Conservation (phyloP, 2,113 vertebrate species). For the Prolemur simus region DNA sequence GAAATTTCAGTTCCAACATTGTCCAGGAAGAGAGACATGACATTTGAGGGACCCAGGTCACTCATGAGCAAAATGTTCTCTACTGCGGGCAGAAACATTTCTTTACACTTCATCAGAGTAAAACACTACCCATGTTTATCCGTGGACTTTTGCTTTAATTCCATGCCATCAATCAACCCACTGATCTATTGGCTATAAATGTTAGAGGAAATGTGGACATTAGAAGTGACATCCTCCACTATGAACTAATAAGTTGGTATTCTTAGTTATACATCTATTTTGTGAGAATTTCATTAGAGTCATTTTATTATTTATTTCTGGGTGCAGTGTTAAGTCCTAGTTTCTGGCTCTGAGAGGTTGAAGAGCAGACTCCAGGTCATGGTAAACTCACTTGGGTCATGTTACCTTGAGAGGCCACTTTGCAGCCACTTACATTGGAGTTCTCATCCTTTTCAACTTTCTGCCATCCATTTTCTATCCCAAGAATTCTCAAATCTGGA, state of each 20-base stretch:
- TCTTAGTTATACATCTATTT: background rate
- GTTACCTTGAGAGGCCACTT: background rate
- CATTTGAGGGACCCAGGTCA: background rate
- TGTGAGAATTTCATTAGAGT: background rate
- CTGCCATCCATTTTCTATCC: background rate
- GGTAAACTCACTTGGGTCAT: background rate
- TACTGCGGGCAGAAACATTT: background rate
- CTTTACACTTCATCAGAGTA: background rate
- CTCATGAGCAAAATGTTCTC: background rate
- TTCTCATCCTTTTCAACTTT: background rate
- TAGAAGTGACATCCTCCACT: background rate
- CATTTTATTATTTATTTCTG: background rate
- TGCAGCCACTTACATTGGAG: background rate
- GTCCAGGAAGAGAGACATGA: background rate
- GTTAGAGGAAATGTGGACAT: background rate
- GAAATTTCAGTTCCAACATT: background rate
- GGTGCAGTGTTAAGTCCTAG: background rate
- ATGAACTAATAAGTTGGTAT: background rate
- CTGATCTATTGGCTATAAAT: background rate
- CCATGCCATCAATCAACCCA: background rate
- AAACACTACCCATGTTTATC: background rate
- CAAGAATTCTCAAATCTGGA: conserved; percentile 28
- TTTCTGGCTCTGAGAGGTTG: background rate
- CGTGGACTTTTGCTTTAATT: background rate
- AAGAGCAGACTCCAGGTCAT: background rate